Conservation (phyloP, 2,113 vertebrate genomes). For the Silurus asotus region DNA sequence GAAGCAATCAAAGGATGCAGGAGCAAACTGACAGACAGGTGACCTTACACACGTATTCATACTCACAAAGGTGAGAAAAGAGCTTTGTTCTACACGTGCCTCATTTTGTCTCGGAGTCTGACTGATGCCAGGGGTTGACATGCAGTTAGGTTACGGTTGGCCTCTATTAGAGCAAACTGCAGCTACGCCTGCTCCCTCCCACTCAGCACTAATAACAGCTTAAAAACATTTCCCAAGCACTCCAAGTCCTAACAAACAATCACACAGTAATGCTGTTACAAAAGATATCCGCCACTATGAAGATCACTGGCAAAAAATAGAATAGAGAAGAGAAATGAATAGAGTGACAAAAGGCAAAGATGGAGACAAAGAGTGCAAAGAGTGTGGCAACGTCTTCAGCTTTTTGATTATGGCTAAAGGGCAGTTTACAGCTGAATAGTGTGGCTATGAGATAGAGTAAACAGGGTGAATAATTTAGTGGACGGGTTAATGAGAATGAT, state of each 20-base stretch:
- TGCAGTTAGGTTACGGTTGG: conserved; percentile 39
- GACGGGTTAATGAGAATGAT: conserved; percentile 64
- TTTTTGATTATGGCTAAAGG: conserved; percentile 55
- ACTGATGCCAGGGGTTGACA: conserved; percentile 36
- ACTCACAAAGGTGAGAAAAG: background rate
- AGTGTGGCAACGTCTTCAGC: conserved; percentile 39
- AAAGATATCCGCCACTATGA: conserved; percentile 4
- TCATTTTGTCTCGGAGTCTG: conserved; percentile 23
- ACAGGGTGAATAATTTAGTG: conserved; percentile 57
- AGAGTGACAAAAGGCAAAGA: background rate
- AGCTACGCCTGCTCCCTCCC: background rate
- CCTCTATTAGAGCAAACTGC: conserved; percentile 26
- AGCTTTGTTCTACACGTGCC: conserved; percentile 3
- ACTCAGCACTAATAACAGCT: conserved; percentile 8
- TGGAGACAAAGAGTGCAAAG: conserved; percentile 11
- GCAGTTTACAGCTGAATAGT: conserved; percentile 47
- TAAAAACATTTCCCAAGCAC: background rate
- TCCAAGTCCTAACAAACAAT: background rate
- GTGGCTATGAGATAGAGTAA: conserved; percentile 56
- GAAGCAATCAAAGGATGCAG: background rate
- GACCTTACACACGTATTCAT: conserved; percentile 14
- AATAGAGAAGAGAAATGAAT: conserved; percentile 22
- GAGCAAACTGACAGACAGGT: background rate
- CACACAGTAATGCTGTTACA: background rate
- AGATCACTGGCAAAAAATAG: conserved; percentile 43